Conservation (phyloP, 2,797 vertebrate species). For the Myotis pilosus region DNA sequence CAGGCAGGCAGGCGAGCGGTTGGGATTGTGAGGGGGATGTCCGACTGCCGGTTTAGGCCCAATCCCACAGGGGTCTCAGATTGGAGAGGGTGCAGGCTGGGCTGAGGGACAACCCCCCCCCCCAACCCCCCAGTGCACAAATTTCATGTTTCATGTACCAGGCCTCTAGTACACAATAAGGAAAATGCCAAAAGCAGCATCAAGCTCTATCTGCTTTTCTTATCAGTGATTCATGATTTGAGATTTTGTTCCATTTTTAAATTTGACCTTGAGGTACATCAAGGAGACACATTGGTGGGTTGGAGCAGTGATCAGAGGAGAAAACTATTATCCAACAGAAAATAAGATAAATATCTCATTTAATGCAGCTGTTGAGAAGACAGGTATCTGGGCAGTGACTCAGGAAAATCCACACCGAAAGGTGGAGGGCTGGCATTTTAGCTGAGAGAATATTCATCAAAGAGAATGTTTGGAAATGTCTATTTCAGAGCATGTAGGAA, state of each 20-base stretch:
- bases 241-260: constrained; percentile 22
- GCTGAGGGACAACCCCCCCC: too few relatives aligned
- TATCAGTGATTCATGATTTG: constrained; percentile 51
- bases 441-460: not conserved
- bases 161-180: not conserved
- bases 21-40: too few relatives aligned
- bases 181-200: not conserved
- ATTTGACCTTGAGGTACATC: not conserved
- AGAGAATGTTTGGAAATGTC: not conserved
- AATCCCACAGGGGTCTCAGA: too few relatives aligned
- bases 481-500: not conserved
- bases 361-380: not conserved
- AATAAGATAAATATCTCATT: too few relatives aligned
- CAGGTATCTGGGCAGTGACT: not conserved
- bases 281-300: not conserved
- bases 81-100: too few relatives aligned
- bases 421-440: not conserved
- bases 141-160: too few relatives aligned
- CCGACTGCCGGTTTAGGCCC: too few relatives aligned
- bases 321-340: too few relatives aligned
- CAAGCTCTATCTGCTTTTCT: constrained; percentile 31
- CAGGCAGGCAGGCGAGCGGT: too few relatives aligned
- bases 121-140: too few relatives aligned
- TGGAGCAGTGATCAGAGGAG: too few relatives aligned
- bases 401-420: not conserved